These are phyloP conservation scores for Gasterosteus nipponicus DNA, from an alignment of 2,113 vertebrate species.

Conservation along the genomic window DNA sequence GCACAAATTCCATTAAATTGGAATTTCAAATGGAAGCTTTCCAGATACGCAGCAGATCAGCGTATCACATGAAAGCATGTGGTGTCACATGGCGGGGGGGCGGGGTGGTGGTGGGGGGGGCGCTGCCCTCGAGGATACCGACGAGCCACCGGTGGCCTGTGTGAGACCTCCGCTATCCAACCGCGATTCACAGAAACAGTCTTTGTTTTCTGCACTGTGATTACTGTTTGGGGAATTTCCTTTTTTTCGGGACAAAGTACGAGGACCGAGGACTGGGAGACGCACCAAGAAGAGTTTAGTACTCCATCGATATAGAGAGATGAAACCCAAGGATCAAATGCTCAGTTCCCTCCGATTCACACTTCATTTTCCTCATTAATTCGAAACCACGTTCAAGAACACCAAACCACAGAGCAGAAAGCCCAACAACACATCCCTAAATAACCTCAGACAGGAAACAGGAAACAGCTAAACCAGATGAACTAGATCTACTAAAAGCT, in stretches of 20 bases:
- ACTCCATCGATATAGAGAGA: background rate
- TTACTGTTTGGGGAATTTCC: background rate
- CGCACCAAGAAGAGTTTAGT: background rate
- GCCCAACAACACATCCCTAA: too few relatives aligned
- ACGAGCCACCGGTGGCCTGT: constrained; percentile 47
- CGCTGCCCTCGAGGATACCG: constrained; percentile 61
- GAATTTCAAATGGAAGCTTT: constrained; percentile 82
- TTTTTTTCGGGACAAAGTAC: constrained; percentile 14
- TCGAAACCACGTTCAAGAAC: background rate
- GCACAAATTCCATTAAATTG: constrained; percentile 81
- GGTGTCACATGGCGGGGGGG: constrained; percentile 80
- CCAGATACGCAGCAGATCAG: constrained; percentile 79
- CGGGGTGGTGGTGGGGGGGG: background rate
- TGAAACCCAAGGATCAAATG: background rate
- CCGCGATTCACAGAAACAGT: constrained; percentile 25
- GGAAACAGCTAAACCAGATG: background rate
- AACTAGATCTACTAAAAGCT: background rate
- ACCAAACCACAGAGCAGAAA: background rate
- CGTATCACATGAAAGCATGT: constrained; percentile 87
- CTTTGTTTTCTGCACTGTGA: constrained; percentile 39
- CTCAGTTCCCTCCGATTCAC: background rate
- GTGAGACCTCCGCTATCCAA: constrained; percentile 37
- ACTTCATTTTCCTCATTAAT: background rate
- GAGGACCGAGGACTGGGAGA: background rate
- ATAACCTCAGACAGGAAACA: too few relatives aligned